Conservation (phyloP, 2,797 vertebrate genomes). For the Parotocinclus haroldoi region DNA sequence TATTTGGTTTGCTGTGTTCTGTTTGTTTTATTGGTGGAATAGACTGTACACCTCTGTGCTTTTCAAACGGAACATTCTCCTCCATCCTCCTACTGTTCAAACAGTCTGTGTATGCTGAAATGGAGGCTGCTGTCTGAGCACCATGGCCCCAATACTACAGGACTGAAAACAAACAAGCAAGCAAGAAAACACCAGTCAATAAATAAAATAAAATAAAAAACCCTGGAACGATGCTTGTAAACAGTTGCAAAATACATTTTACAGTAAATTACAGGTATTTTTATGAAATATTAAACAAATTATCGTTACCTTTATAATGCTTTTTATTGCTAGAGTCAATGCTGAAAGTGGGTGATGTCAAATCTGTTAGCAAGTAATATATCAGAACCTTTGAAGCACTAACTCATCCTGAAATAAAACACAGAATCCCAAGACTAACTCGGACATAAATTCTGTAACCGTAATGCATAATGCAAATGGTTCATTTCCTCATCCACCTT, state of each 20-base stretch:
- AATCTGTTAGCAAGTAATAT: constrained; percentile 23
- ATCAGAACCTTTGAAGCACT: constrained; percentile 32
- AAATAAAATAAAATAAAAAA: constrained; percentile 28
- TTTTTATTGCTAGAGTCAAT: constrained; percentile 46
- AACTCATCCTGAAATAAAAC: constrained; percentile 25
- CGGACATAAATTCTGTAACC: constrained; percentile 21
- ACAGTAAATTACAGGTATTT: constrained; percentile 46
- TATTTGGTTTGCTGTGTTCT: constrained; percentile 52
- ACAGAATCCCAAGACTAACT: constrained; percentile 21
- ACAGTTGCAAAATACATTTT: constrained; percentile 41
- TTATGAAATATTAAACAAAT: constrained; percentile 27
- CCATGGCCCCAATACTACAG: constrained; percentile 27
- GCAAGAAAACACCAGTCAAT: constrained; percentile 6
- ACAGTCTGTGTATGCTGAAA: constrained; percentile 35
- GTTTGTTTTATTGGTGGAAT: constrained; percentile 76
- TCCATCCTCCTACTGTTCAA: constrained; percentile 36
- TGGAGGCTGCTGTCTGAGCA: constrained; percentile 30
- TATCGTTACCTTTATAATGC: constrained; percentile 7
- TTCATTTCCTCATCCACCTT: not conserved
- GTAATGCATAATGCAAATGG: constrained; percentile 13
- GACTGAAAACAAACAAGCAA: constrained; percentile 3
- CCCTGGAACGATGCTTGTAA: constrained; percentile 38
- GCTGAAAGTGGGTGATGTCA: constrained; percentile 19
- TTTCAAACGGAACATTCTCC: constrained; percentile 56
- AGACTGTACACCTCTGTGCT: constrained; percentile 76